Evolutionary conservation across 2,113 vertebrate genomes (phyloP).

Genomic region (Otocyon megalotis): DNA sequence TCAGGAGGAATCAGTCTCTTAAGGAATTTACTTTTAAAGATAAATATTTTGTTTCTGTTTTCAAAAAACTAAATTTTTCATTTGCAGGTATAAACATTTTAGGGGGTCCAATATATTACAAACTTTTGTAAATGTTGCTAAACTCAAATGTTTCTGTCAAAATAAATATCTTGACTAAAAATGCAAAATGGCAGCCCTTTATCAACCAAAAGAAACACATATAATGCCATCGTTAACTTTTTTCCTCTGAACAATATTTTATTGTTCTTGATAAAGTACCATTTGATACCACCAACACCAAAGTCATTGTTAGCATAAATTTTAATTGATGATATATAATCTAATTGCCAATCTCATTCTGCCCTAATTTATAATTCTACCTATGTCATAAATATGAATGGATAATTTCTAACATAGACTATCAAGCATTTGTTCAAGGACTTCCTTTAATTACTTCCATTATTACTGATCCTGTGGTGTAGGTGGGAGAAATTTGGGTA

Average conservation of each 20-base stretch:
- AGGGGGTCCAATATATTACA: background rate
- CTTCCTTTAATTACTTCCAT: conserved; percentile 51
- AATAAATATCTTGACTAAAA: background rate
- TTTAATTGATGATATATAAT: conserved; percentile 68
- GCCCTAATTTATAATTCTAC: conserved; percentile 59
- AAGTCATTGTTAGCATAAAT: conserved; percentile 62
- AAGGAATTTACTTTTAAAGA: background rate
- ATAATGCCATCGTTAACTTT: background rate
- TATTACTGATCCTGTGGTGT: conserved; percentile 45
- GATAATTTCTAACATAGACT: conserved; percentile 1
- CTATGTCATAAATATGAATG: conserved; percentile 58
- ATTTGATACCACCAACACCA: conserved; percentile 3
- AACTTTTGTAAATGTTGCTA: background rate
- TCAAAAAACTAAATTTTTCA: background rate
- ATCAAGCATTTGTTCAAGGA: conserved; percentile 55
- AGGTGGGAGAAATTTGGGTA: conserved; percentile 66
- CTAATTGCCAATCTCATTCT: conserved; percentile 59
- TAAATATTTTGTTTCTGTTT: conserved; percentile 27
- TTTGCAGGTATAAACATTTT: background rate
- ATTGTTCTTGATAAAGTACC: conserved; percentile 62
- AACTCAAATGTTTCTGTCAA: background rate
- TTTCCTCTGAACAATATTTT: background rate
- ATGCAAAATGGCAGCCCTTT: background rate
- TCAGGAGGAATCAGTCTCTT: background rate
- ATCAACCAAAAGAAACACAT: background rate